These are phyloP conservation scores for Pseudoips prasinana DNA, from an alignment of 2,888 invertebrate genomes.

Conservation along the genomic window DNA sequence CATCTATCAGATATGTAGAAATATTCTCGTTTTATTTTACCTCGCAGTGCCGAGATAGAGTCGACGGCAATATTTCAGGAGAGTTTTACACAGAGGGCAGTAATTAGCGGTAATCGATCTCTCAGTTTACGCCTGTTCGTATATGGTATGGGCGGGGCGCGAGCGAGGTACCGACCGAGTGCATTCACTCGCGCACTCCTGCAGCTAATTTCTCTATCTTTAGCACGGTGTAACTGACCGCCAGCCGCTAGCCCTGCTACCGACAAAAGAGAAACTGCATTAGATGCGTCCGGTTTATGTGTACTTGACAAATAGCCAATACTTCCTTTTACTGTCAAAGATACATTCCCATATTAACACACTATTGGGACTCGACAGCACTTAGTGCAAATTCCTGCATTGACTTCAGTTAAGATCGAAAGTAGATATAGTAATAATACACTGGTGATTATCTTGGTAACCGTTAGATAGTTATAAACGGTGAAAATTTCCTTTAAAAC, in stretches of 20 bases:
- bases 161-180: constrained; percentile 43
- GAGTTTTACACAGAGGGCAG: constrained; percentile 53
- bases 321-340: constrained; percentile 25
- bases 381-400: constrained; percentile 23
- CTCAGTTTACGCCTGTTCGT: constrained; percentile 63
- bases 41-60: constrained; percentile 39
- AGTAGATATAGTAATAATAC: constrained; percentile 47
- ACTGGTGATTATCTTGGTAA: constrained; percentile 42
- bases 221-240: constrained; percentile 79
- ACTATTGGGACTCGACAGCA: constrained; percentile 12
- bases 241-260: constrained; percentile 60
- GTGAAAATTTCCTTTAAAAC: constrained; percentile 56
- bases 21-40: constrained; percentile 31
- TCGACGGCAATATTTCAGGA: constrained; percentile 49
- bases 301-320: constrained; percentile 53
- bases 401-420: constrained; percentile 39
- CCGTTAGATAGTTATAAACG: constrained; percentile 47
- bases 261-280: constrained; percentile 73
- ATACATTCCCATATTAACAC: constrained; percentile 11
- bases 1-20: constrained; percentile 7
- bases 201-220: constrained; percentile 80
- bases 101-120: constrained; percentile 80
- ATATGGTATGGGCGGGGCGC: constrained; percentile 64
- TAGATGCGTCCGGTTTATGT: constrained; percentile 74
- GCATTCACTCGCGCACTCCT: constrained; percentile 71